A percentile compares a stretch with the other conserved stretches of the same genome.
Conservation (phyloP, 2,113 vertebrate species). For the Thalassoma bifasciatum region DNA sequence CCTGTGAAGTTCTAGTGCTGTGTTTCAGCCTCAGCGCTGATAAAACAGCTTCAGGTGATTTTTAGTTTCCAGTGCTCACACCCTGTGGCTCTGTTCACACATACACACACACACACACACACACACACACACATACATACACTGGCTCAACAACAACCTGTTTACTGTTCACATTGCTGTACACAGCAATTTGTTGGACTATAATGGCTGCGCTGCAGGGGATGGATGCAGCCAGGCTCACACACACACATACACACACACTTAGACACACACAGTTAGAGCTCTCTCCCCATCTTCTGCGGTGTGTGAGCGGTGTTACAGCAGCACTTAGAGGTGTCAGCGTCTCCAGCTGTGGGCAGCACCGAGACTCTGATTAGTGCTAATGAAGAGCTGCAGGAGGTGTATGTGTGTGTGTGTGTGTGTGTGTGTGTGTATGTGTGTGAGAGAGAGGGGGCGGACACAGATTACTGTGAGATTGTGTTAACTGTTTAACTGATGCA, state of each 20-base stretch:
- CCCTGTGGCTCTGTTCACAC: neutral
- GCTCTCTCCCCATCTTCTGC: neutral
- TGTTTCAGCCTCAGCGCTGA: no score
- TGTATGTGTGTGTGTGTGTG: conserved; percentile 6
- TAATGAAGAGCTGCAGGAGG: conserved; percentile 65
- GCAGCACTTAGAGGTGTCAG: conserved; percentile 22
- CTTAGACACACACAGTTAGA: neutral
- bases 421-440: no score
- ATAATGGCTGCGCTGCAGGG: neutral
- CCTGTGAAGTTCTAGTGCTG: no score
- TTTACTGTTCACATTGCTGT: neutral
- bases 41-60: no score
- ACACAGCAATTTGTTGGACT: neutral
- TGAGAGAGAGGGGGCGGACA: neutral
- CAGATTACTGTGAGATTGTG: conserved; percentile 37
- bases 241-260: conserved; percentile 1
- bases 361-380: conserved; percentile 61
- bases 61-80: neutral
- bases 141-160: neutral
- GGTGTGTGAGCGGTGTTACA: conserved; percentile 20
- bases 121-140: no score
- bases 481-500: conserved; percentile 10
- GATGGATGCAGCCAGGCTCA: neutral
- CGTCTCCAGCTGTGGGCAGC: conserved; percentile 43
- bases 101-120: no score